These are phyloP conservation scores for Pachydiplax longipennis DNA, from an alignment of 2,888 invertebrate genomes.

Conservation along the genomic window DNA sequence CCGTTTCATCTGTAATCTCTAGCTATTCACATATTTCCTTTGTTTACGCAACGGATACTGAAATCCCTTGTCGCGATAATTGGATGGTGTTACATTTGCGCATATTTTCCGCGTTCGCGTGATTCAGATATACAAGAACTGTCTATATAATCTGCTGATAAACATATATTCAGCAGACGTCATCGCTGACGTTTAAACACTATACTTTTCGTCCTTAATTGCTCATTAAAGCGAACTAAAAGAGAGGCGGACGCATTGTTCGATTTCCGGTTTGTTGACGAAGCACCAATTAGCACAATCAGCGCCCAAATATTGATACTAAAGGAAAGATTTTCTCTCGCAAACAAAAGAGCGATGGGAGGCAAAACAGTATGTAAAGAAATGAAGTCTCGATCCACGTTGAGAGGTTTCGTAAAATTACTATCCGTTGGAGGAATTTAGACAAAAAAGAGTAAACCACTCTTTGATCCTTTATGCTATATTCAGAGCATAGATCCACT, in stretches of 20 bases:
- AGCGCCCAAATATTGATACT: conserved; percentile 19
- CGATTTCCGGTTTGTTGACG: background rate
- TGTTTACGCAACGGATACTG: no score
- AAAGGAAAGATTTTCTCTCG: conserved; percentile 7
- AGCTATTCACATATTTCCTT: no score
- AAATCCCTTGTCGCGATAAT: no score
- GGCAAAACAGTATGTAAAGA: background rate
- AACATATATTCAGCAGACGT: conserved; percentile 1
- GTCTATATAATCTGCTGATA: background rate
- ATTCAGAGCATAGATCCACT: no score
- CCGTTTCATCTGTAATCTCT: no score
- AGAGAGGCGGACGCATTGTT: background rate
- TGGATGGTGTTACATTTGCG: no score
- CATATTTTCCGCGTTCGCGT: no score
- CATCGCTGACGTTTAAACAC: background rate
- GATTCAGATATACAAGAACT: background rate
- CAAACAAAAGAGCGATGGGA: background rate
- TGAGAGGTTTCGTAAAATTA: background rate
- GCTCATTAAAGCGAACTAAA: conserved; percentile 17
- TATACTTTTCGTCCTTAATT: background rate
- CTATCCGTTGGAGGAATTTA: no score
- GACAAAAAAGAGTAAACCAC: no score
- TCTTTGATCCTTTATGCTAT: no score
- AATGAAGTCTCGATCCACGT: background rate
- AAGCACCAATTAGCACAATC: conserved; percentile 26